Percentiles rank a stretch among this genome's conserved stretches.
Evolutionary conservation across 2,888 invertebrate species (phyloP).

Genomic region (Gortyna flavago): DNA sequence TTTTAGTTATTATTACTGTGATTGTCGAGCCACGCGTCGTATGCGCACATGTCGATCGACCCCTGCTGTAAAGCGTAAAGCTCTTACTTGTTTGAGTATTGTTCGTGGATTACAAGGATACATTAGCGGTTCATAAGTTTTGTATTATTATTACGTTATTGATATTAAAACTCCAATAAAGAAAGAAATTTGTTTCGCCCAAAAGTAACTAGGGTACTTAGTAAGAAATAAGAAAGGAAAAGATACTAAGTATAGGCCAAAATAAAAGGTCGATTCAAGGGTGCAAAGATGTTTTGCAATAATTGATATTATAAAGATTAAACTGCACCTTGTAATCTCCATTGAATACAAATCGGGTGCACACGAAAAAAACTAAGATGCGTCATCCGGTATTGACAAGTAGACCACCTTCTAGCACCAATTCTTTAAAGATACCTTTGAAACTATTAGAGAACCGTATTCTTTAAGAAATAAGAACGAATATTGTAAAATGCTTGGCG

Average conservation of each 20-base stretch:
- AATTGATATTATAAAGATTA: constrained; percentile 43
- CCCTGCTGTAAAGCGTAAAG: constrained; percentile 84
- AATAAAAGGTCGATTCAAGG: constrained; percentile 24
- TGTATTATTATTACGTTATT: constrained; percentile 72
- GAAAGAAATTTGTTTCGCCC: background rate
- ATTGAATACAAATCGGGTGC: constrained; percentile 48
- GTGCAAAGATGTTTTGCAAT: constrained; percentile 38
- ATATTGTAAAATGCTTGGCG: constrained; percentile 4
- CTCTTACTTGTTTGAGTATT: constrained; percentile 86
- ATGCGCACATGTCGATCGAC: constrained; percentile 88
- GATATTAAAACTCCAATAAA: constrained; percentile 25
- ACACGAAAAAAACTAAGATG: constrained; percentile 53
- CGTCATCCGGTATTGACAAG: constrained; percentile 64
- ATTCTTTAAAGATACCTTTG: background rate
- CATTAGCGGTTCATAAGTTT: constrained; percentile 79
- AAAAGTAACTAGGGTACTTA: background rate
- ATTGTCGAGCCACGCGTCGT: constrained; percentile 83
- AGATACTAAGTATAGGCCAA: background rate
- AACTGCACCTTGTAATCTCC: constrained; percentile 64
- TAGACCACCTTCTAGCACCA: constrained; percentile 48
- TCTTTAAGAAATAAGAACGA: constrained; percentile 13
- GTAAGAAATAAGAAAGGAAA: background rate
- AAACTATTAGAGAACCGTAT: constrained; percentile 19
- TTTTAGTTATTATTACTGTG: constrained; percentile 90
- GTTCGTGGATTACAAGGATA: constrained; percentile 86